phyloP scores from a whole-genome alignment of 2,888 invertebrate genomes.

The Sphecodes monilicornis region DNA sequence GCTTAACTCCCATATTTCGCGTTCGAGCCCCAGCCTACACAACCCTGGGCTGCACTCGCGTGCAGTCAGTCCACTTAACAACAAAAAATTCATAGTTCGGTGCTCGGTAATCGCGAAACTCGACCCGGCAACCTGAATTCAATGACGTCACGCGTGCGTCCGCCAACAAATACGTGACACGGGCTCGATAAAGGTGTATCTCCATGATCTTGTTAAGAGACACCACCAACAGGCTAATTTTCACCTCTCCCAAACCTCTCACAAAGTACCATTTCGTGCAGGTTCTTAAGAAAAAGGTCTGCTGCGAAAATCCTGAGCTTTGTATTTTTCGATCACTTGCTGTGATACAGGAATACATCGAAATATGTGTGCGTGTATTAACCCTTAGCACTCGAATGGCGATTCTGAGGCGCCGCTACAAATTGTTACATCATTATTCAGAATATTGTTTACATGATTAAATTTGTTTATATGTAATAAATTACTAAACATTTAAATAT shows the following conservation, averaged over 20 bases:
- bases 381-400: no score
- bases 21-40: background rate
- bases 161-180: conserved; percentile 17
- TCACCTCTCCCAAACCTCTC: no score
- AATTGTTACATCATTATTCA: no score
- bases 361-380: no score
- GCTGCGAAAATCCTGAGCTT: no score
- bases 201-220: background rate
- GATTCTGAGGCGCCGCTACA: no score
- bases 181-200: background rate
- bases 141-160: conserved; percentile 16
- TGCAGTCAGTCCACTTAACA: background rate
- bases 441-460: no score
- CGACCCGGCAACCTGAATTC: conserved; percentile 11
- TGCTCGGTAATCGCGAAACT: conserved; percentile 17
- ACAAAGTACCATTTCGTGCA: no score
- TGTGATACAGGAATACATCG: background rate
- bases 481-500: no score
- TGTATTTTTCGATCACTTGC: background rate
- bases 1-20: conserved; percentile 32
- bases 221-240: background rate
- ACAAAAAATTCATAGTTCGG: conserved; percentile 20
- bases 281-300: background rate
- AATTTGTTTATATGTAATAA: no score
- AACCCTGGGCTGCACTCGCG: background rate